Conservation (phyloP, 2,113 vertebrate genomes). For the Fulica atra region DNA sequence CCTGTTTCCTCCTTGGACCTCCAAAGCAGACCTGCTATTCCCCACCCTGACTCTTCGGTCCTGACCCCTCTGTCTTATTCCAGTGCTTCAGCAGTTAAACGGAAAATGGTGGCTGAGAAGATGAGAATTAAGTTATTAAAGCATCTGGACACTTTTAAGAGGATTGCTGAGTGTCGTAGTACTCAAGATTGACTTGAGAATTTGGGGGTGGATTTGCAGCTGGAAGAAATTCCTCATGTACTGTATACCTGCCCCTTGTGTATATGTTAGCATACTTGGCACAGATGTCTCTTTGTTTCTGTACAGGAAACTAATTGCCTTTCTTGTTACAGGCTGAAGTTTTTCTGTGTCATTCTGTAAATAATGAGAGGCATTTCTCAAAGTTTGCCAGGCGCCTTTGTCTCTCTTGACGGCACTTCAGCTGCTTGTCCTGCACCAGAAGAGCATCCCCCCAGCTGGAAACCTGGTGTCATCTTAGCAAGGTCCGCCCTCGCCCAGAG, state of each 20-base stretch:
- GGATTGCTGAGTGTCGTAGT: constrained; percentile 54
- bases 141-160: constrained; percentile 58
- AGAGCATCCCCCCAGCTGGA: not conserved
- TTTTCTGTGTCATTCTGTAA: constrained; percentile 63
- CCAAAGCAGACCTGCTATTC: not conserved
- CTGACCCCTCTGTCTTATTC: not conserved
- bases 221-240: constrained; percentile 69
- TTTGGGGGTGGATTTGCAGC: constrained; percentile 67
- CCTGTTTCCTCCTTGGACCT: not conserved
- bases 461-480: not conserved
- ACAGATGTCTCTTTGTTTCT: constrained; percentile 80
- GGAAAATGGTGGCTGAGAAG: constrained; percentile 28
- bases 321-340: constrained; percentile 74
- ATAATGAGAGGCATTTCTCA: constrained; percentile 69
- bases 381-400: constrained; percentile 62
- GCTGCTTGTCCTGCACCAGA: not conserved
- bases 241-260: constrained; percentile 70
- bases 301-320: constrained; percentile 74
- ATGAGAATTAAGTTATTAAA: constrained; percentile 62
- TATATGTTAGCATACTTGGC: constrained; percentile 69
- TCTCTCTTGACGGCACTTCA: constrained; percentile 33
- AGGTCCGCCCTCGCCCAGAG: not conserved
- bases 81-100: constrained; percentile 63
- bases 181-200: constrained; percentile 59
- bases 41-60: not conserved